Conservation (phyloP, 1,140 invertebrate genomes). For the Anastrepha ludens region DNA sequence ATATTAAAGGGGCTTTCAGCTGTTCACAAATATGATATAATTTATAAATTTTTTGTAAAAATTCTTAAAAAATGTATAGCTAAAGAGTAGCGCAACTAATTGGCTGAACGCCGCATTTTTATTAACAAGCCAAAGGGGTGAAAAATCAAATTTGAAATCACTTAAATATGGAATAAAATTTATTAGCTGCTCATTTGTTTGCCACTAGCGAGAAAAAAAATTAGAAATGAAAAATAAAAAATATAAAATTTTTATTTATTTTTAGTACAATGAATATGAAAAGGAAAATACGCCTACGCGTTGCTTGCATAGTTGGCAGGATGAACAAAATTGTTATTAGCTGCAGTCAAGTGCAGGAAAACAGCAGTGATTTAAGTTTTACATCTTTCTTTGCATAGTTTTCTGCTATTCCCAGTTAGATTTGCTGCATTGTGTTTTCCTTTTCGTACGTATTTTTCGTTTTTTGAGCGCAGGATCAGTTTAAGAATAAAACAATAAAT, state of each 20-base stretch:
- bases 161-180: neutral
- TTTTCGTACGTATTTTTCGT: too few relatives aligned
- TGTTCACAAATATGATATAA: neutral
- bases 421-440: too few relatives aligned
- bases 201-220: neutral
- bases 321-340: neutral
- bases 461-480: too few relatives aligned
- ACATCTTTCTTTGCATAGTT: too few relatives aligned
- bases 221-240: neutral
- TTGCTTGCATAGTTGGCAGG: slow-evolving; percentile 1
- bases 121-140: neutral
- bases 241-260: neutral
- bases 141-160: slow-evolving; percentile 39
- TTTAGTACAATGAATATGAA: neutral
- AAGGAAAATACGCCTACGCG: neutral
- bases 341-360: neutral
- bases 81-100: neutral
- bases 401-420: too few relatives aligned
- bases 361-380: neutral
- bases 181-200: slow-evolving; percentile 34
- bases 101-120: neutral
- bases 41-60: neutral
- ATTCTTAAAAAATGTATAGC: neutral
- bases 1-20: neutral
- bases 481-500: too few relatives aligned